Percentiles rank a stretch among this genome's conserved stretches.
phyloP scores from a whole-genome alignment of 2,888 invertebrate genomes.

The Diploptera punctata region DNA sequence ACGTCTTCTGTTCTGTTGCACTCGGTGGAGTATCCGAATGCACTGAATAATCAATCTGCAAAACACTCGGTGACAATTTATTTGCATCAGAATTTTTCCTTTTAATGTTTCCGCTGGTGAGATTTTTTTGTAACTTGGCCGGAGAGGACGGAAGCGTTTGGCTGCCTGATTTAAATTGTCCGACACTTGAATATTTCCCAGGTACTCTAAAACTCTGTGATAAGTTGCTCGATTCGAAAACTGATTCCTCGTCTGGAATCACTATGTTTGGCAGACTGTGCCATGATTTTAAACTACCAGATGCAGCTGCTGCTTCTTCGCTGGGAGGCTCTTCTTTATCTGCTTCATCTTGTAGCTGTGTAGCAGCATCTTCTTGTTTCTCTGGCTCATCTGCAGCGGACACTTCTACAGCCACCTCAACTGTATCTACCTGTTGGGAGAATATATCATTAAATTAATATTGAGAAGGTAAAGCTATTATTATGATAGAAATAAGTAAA shows the following conservation, averaged over 20 bases:
- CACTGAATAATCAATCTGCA: constrained; percentile 51
- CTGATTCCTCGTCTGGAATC: neutral
- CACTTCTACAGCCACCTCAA: too few species aligned
- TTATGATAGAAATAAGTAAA: too few species aligned
- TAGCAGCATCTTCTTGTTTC: neutral
- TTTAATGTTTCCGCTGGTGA: neutral
- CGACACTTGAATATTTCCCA: neutral
- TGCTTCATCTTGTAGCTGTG: neutral
- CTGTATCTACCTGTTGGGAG: too few species aligned
- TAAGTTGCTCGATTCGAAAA: neutral
- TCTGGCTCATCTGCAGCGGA: too few species aligned
- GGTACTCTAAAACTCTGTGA: neutral
- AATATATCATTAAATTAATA: too few species aligned
- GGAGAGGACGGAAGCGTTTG: constrained; percentile 24
- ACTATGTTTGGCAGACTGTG: constrained; percentile 56
- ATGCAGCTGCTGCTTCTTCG: neutral
- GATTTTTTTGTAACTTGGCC: neutral
- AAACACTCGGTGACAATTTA: constrained; percentile 49
- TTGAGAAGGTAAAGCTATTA: too few species aligned
- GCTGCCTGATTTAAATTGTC: neutral
- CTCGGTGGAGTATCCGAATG: constrained; percentile 14
- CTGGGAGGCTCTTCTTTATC: neutral
- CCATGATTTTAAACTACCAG: constrained; percentile 53
- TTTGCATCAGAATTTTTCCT: neutral
- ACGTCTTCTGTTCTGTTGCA: constrained; percentile 1